Percentiles rank a stretch among this genome's conserved stretches.
phyloP scores from a whole-genome alignment of 2,888 invertebrate genomes.

The Hybos culiciformis region DNA sequence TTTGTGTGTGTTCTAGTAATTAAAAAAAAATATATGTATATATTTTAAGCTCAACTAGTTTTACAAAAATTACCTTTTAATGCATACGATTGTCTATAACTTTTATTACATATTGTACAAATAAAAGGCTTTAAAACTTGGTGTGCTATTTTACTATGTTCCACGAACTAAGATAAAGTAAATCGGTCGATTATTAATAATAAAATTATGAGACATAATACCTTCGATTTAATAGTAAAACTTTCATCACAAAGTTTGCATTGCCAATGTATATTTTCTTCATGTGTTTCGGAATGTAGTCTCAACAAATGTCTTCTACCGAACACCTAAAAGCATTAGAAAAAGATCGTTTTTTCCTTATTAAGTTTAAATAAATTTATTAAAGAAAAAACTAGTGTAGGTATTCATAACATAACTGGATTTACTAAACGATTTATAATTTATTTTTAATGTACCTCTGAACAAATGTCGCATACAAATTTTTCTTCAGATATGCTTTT shows the following conservation, averaged over 20 bases:
- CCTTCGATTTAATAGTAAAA: conserved; percentile 43
- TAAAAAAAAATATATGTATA: no score
- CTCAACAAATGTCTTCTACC: conserved; percentile 35
- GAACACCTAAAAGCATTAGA: no score
- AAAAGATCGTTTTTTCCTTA: no score
- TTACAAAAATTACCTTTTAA: conserved; percentile 42
- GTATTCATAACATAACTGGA: no score
- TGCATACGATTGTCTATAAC: conserved; percentile 39
- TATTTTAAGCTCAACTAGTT: conserved; percentile 38
- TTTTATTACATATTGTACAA: conserved; percentile 36
- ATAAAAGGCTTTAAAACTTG: conserved; percentile 37
- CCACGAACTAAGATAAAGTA: no score
- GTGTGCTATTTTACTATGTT: conserved; percentile 40
- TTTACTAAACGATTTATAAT: no score
- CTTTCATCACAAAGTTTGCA: conserved; percentile 45
- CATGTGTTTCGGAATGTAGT: conserved; percentile 42
- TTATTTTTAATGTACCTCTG: no score
- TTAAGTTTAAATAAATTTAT: no score
- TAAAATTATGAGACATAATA: no score
- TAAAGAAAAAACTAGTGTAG: no score
- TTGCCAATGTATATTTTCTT: conserved; percentile 37
- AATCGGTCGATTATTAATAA: no score
- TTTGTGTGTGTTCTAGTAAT: conserved; percentile 42
- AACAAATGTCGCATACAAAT: conserved; percentile 37
- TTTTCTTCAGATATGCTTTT: conserved; percentile 18